Base-by-base conservation (phyloP, 2,113 vertebrate species). In the Oncorhynchus gorbuscha region DNA sequence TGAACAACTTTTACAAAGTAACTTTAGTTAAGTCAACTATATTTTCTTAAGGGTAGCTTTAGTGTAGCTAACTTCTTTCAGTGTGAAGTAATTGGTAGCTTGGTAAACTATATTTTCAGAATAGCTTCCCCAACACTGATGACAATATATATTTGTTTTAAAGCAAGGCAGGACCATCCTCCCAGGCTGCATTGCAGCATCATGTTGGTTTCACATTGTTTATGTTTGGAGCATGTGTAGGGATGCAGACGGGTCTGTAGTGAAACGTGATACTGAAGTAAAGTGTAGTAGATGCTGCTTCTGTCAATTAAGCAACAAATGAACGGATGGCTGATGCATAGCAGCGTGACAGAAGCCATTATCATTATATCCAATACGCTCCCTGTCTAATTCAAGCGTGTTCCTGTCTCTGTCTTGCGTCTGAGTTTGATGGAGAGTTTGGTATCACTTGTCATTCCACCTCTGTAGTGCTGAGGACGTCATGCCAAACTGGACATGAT, bases 371-470 rank as follows among this genome's bases (percentile, higher is more conserved):
- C 59, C 59, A 8, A n/a, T 62, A 62, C 1, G 7, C 59, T 9
- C n/a, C 16, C 59, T 62, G 3, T n/a, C 39, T 22, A 24, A n/a
- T 62, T 55, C 51, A 45, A 45, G 39, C 2, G 9, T 45, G 8
- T 45, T 11, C n/a, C 18, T 62, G n/a, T 62, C 20, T 5, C 20
- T 62, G 5, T 22, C 39, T 45, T 45, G 39, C 9, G 2, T 39
- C 12, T 7, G 59, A 61, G 59, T 62, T 62, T 62, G n/a, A 62
- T 62, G 18, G 59, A 62, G 59, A 22, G 59, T 55, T 55, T 55
- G 51, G 51, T 55, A 55, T 55, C 51, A 62, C 59, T 62, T 62
- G 59, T 62, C 59, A 62, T 62, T 62, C 18, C n/a, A 62, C 59
- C 11, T 62, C 59, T 62, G 59, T 9, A 62, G 59, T 22, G 18